phyloP scores from a whole-genome alignment of 2,888 invertebrate species.

The Nomada fabriciana region DNA sequence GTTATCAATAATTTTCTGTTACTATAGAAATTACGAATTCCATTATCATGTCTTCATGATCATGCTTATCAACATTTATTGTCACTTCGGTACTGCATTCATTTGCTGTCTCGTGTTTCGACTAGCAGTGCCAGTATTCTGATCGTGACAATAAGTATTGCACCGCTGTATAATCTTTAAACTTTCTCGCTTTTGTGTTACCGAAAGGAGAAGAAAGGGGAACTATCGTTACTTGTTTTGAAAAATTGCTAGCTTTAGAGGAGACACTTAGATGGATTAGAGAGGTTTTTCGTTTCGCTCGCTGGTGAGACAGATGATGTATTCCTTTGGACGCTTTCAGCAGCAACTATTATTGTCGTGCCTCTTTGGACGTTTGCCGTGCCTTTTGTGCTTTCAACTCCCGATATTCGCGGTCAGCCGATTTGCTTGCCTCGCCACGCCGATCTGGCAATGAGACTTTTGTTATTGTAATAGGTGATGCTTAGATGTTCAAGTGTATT shows the following conservation, averaged over 20 bases:
- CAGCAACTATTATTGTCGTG: conserved; percentile 29
- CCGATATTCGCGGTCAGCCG: conserved; percentile 31
- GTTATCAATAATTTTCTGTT: too few relatives aligned
- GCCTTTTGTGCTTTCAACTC: conserved; percentile 18
- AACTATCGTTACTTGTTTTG: not conserved
- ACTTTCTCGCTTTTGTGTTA: too few relatives aligned
- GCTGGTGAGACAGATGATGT: conserved; percentile 26
- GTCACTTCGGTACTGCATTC: too few relatives aligned
- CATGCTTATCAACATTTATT: too few relatives aligned
- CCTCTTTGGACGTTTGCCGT: conserved; percentile 20
- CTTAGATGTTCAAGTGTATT: conserved; percentile 1
- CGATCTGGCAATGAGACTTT: conserved; percentile 18
- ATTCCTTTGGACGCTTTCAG: conserved; percentile 35
- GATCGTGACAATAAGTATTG: too few relatives aligned
- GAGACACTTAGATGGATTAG: conserved; percentile 23
- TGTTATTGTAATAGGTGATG: conserved; percentile 31
- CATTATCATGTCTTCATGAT: too few relatives aligned
- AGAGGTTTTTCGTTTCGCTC: conserved; percentile 18
- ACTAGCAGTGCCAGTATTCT: too few relatives aligned
- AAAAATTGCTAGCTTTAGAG: conserved; percentile 8
- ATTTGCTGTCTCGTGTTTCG: too few relatives aligned
- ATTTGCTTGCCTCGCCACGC: conserved; percentile 21
- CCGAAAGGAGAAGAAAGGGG: not conserved
- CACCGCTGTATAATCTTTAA: too few relatives aligned
- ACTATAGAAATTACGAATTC: too few relatives aligned